A percentile compares a stretch with the other conserved stretches of the same genome.
These are phyloP conservation scores for Sycophila sp. DNA, from an alignment of 1,140 invertebrate genomes.

Conservation along the genomic window DNA sequence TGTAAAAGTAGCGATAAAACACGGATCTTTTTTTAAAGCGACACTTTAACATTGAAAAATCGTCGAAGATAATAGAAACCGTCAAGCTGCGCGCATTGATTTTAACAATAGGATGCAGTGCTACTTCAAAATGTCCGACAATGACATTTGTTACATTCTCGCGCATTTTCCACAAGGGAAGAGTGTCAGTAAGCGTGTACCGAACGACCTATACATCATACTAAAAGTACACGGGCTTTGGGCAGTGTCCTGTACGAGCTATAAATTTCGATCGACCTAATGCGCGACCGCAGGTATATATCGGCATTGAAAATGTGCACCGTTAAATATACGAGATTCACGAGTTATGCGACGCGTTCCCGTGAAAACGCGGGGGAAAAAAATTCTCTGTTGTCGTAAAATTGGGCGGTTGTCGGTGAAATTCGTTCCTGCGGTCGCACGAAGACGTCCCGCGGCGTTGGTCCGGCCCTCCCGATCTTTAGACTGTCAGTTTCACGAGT, in stretches of 20 bases:
- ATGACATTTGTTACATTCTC: neutral
- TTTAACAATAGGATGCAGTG: too few relatives aligned
- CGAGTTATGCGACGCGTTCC: neutral
- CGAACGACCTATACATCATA: neutral
- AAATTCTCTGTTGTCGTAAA: slow-evolving; percentile 15
- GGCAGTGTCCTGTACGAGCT: neutral
- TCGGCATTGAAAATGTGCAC: neutral
- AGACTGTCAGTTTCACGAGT: too few relatives aligned
- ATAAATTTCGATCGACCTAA: slow-evolving; percentile 20
- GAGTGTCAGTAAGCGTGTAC: neutral
- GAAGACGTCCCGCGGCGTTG: slow-evolving; percentile 3
- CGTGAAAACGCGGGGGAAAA: neutral
- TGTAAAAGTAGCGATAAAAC: too few relatives aligned
- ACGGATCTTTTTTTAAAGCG: too few relatives aligned
- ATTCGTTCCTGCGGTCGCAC: neutral
- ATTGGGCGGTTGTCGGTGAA: slow-evolving; percentile 13
- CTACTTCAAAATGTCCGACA: too few relatives aligned
- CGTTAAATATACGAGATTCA: neutral
- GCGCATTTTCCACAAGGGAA: neutral
- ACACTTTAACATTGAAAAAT: too few relatives aligned
- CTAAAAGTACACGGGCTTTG: neutral
- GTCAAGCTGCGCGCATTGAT: too few relatives aligned
- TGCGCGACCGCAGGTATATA: neutral
- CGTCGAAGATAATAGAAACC: too few relatives aligned
- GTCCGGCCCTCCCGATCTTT: neutral